A percentile compares a stretch with the other conserved stretches of the same genome.
Evolutionary conservation across 1,140 invertebrate genomes (phyloP).

Genomic region (Pissodes strobi): DNA sequence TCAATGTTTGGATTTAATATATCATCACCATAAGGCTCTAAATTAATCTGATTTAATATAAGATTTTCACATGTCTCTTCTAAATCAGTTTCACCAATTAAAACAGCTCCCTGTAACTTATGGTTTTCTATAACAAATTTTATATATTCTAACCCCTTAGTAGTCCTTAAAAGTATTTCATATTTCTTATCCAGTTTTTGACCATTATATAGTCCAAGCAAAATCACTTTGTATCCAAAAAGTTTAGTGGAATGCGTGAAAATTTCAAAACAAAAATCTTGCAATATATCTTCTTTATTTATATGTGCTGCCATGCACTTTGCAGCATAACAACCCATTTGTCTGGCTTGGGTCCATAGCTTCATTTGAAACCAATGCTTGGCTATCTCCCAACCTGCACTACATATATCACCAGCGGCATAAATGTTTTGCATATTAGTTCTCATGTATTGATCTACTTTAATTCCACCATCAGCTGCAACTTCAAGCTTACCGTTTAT

Average conservation of each 20-base stretch:
- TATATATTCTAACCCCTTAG: constrained; percentile 83
- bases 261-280: constrained; percentile 95
- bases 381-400: constrained; percentile 74
- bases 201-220: constrained; percentile 93
- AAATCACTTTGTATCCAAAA: constrained; percentile 92
- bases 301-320: constrained; percentile 80
- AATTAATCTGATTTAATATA: constrained; percentile 92
- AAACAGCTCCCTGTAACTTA: constrained; percentile 86
- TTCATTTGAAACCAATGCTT: constrained; percentile 96
- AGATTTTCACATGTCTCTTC: constrained; percentile 99
- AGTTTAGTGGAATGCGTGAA: constrained; percentile 96
- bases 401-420: constrained; percentile 94
- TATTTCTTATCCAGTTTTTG: constrained; percentile 84
- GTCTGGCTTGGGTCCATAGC: constrained; percentile 95
- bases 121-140: constrained; percentile 89
- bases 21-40: constrained; percentile 87
- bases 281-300: constrained; percentile 66
- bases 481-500: constrained; percentile 63
- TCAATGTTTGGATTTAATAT: constrained; percentile 94
- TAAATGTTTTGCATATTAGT: constrained; percentile 81
- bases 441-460: constrained; percentile 85
- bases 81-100: constrained; percentile 96
- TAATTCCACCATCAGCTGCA: constrained; percentile 74
- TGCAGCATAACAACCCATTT: constrained; percentile 95
- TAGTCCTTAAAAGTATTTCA: constrained; percentile 86